Conservation (phyloP, 2,888 invertebrate species). For the Polia nebulosa region DNA sequence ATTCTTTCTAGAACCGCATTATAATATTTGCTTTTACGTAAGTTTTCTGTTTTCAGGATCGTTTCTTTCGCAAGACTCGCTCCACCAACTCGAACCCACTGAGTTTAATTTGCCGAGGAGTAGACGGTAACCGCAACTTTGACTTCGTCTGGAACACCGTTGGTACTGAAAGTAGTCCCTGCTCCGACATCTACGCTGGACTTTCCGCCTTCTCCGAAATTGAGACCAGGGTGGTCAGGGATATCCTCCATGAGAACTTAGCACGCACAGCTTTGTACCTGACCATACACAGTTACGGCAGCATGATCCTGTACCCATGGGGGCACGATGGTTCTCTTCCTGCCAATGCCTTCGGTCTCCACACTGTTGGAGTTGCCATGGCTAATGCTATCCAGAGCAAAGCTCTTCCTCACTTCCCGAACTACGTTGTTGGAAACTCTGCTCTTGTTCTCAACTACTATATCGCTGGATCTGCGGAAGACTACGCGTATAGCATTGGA, state of each 20-base stretch:
- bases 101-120: conserved; percentile 91
- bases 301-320: conserved; percentile 93
- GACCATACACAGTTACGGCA: conserved; percentile 95
- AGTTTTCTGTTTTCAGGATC: conserved; percentile 80
- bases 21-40: neutral
- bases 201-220: conserved; percentile 92
- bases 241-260: conserved; percentile 89
- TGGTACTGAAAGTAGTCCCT: conserved; percentile 90
- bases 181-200: conserved; percentile 92
- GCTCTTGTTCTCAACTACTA: conserved; percentile 88
- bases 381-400: conserved; percentile 79
- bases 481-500: conserved; percentile 91
- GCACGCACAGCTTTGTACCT: conserved; percentile 92
- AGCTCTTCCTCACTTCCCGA: conserved; percentile 78
- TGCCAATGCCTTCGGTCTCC: conserved; percentile 85
- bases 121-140: conserved; percentile 95
- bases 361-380: conserved; percentile 82
- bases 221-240: conserved; percentile 92
- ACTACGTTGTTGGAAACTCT: conserved; percentile 90
- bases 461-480: conserved; percentile 92
- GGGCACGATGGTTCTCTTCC: conserved; percentile 91
- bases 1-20: neutral
- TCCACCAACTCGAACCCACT: conserved; percentile 80
- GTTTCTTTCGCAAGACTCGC: conserved; percentile 94
- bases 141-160: conserved; percentile 93